Evolutionary conservation across 2,888 invertebrate genomes (phyloP).

Genomic region (Eurytoma californica): DNA sequence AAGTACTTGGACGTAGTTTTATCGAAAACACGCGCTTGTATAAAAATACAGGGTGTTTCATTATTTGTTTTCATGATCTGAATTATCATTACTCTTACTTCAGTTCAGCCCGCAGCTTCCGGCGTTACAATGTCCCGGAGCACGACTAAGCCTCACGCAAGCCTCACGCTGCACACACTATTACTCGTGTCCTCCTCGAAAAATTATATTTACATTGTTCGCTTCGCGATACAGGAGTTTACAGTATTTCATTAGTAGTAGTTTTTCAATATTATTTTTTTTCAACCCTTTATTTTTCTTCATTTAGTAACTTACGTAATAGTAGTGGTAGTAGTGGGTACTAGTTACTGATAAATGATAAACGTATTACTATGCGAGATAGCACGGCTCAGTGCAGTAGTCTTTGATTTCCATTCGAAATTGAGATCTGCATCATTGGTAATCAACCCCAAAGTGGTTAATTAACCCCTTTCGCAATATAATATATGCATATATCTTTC

Average conservation of each 20-base stretch:
- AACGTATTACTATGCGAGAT: constrained; percentile 44
- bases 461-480: constrained; percentile 16
- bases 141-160: constrained; percentile 35
- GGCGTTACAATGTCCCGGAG: constrained; percentile 42
- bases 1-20: constrained; percentile 58
- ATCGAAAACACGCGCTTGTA: constrained; percentile 57
- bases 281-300: constrained; percentile 16
- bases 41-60: constrained; percentile 60
- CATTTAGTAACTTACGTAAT: constrained; percentile 32
- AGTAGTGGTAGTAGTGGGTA: constrained; percentile 44
- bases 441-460: constrained; percentile 24
- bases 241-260: constrained; percentile 37
- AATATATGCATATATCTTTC: constrained; percentile 3
- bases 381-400: constrained; percentile 50
- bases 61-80: constrained; percentile 51
- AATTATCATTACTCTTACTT: constrained; percentile 37
- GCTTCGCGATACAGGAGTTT: constrained; percentile 54
- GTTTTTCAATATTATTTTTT: constrained; percentile 33
- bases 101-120: constrained; percentile 46
- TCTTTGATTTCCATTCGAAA: constrained; percentile 51
- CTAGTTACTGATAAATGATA: constrained; percentile 49
- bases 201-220: constrained; percentile 54
- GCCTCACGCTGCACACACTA: constrained; percentile 38
- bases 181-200: constrained; percentile 38
- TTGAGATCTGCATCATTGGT: constrained; percentile 49